Base-by-base conservation (phyloP, 2,888 invertebrate genomes). In the Minunthozetes semirufus region DNA sequence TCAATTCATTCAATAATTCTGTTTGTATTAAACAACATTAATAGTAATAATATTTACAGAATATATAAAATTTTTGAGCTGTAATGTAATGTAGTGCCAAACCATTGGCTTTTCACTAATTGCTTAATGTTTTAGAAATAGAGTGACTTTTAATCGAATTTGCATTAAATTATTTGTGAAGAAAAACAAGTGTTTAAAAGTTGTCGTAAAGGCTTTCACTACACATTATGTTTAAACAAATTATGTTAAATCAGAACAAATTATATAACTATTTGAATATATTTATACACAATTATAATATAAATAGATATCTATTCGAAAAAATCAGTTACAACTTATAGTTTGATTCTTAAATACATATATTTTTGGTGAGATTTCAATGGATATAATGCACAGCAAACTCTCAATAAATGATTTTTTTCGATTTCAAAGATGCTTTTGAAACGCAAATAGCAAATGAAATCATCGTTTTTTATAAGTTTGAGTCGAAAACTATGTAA, bases 51-150 rank as follows among this genome's bases (percentile, higher is more conserved):
- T 29, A 61, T 61, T 11, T 29, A 22, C 15, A 38, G n/a, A n/a
- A 66, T 66, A 29, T 66, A 66, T 38, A 66, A 66, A 38, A 38
- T 66, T 33, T 42, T 66, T 66, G 63, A 66, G 63, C 63, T 66
- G 63, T 66, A 17, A 66, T 66, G 63, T 66, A 17, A 66, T 66
- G 17, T n/a, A 38, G 59, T 59, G 59, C 27, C 59, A 59, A 29
- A 1, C 59, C 27, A 27, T 27, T 15, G 59, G 15, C 22, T 42
- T 42, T 42, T 11, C 59, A 59, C 27, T 59, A 59, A 59, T 59
- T 59, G 59, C 15, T 59, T 59, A 59, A 59, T 56, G 22, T 59
- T 29, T 59, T 29, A 42, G 42, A 42, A 42, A 42, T 13, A 42
- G 42, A 9, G 42, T 6, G 33, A n/a, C 9, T 42, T 42, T 42